These are phyloP conservation scores for Phyllotis vaccarum DNA, from an alignment of 2,797 vertebrate genomes.

Conservation along the genomic window DNA sequence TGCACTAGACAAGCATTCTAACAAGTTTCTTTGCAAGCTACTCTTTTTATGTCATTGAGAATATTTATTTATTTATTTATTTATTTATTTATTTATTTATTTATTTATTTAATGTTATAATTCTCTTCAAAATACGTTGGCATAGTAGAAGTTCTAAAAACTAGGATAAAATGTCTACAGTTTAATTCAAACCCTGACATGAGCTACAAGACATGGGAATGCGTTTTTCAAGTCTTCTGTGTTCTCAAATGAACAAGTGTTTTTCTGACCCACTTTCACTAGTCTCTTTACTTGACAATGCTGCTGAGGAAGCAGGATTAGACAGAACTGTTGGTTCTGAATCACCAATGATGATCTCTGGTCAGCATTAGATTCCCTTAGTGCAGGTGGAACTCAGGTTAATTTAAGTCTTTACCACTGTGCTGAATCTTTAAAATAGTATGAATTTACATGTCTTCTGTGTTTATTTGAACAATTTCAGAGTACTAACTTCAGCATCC, in stretches of 20 bases:
- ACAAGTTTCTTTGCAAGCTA: not conserved
- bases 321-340: conserved; percentile 55
- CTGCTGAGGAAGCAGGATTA: conserved; percentile 66
- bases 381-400: conserved; percentile 54
- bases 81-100: too few relatives aligned
- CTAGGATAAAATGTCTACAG: not conserved
- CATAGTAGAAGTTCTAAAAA: conserved; percentile 3
- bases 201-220: not conserved
- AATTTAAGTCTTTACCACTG: conserved; percentile 63
- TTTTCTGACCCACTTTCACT: conserved; percentile 49
- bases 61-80: not conserved
- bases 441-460: conserved; percentile 78
- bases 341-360: conserved; percentile 67
- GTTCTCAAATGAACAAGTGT: conserved; percentile 50
- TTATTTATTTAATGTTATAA: not conserved
- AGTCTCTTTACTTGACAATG: conserved; percentile 19
- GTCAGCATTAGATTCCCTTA: conserved; percentile 44
- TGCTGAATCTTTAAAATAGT: conserved; percentile 71
- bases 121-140: not conserved
- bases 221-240: not conserved
- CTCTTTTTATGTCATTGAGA: not conserved
- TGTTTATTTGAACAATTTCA: conserved; percentile 68
- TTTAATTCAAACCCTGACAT: not conserved
- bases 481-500: conserved; percentile 59
- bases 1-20: not conserved